Evolutionary conservation across 2,797 vertebrate species (phyloP), one percentile per base, ranked within the genome.

Genomic region (Neopelma chrysocephalum): DNA sequence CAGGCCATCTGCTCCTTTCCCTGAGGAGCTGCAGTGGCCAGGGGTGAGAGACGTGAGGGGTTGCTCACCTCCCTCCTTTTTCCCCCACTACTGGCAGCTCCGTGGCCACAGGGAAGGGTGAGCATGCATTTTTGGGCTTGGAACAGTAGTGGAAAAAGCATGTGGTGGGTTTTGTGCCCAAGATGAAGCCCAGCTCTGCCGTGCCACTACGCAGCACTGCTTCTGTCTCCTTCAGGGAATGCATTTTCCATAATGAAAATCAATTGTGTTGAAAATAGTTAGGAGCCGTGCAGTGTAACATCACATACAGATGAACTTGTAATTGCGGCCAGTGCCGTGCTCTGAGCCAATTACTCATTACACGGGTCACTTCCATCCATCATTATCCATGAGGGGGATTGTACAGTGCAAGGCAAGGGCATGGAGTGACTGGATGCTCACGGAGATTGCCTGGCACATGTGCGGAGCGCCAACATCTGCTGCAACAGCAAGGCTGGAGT

Each of bases 241-340:
- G 2, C 1, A 0, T 45, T 54, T 90, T 48, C 87, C 68, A 7
- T 31, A 62, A 69, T 9, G 48, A 53, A 94, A 94, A 54, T 65
- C 85, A 45, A 50, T 56, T 38, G 68, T 14, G 38, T 25, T 43
- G 40, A 56, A 58, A 65, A 34, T 0, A 56, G 42, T 22, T 5
- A 3, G 9, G 58, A 36, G 31, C 79, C 0, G 1, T 12, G 58
- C 72, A 31, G 72, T 1, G 3, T 8, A 65, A 18, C 66, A 16
- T 19, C 64, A 4, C 2, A 1, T 17, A 34, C 66, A 26, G 66
- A 43, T 11, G n/a, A 56, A 25, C 62, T 8, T 1, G 5, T 1
- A 17, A 25, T 14, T 0, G 1, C 1, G 0, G 90, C 66, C 70
- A 79, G 82, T 1, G 0, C 85, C 0, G 0, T 0, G 3, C 72